Evolutionary conservation across 92 coral and sea anemone species (phyloP).

Genomic region (Metridium senile): DNA sequence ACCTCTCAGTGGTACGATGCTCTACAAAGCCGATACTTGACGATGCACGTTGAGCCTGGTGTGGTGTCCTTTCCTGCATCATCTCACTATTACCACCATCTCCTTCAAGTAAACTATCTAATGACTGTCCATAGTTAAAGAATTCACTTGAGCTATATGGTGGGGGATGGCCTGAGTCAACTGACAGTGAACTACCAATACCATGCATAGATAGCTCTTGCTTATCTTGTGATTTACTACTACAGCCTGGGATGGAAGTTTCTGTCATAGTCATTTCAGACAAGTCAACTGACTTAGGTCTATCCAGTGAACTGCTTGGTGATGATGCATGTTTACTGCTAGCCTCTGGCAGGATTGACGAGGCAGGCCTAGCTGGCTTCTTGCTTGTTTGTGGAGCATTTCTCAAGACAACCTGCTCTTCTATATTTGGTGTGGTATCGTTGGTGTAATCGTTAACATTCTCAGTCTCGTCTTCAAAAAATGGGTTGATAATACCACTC

Average conservation of each 20-base stretch:
- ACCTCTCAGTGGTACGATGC: slow-evolving; percentile 4
- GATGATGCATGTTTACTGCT: slow-evolving; percentile 7
- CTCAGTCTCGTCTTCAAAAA: slow-evolving; percentile 55
- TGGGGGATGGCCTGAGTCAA: slow-evolving; percentile 75
- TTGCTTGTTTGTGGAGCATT: slow-evolving; percentile 7
- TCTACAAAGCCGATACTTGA: slow-evolving; percentile 25
- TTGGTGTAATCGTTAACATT: slow-evolving; percentile 13
- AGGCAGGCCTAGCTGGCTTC: slow-evolving; percentile 8
- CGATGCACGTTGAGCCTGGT: slow-evolving; percentile 14
- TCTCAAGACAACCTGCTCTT: slow-evolving; percentile 24
- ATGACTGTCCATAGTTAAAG: slow-evolving; percentile 51
- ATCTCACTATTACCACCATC: slow-evolving; percentile 10
- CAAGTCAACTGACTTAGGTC: slow-evolving; percentile 43
- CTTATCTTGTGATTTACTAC: neutral
- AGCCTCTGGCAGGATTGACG: slow-evolving; percentile 18
- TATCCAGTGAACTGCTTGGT: neutral
- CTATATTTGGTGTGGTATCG: slow-evolving; percentile 16
- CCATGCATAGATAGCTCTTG: slow-evolving; percentile 12
- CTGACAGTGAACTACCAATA: slow-evolving; percentile 66
- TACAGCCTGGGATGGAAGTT: neutral
- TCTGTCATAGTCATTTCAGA: slow-evolving; percentile 6
- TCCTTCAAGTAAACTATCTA: slow-evolving; percentile 56
- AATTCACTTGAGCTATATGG: slow-evolving; percentile 41
- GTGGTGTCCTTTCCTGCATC: slow-evolving; percentile 28
- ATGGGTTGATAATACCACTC: slow-evolving; percentile 72